These are phyloP conservation scores for Probosciger aterrimus DNA, from an alignment of 2,113 vertebrate species.

Conservation along the genomic window DNA sequence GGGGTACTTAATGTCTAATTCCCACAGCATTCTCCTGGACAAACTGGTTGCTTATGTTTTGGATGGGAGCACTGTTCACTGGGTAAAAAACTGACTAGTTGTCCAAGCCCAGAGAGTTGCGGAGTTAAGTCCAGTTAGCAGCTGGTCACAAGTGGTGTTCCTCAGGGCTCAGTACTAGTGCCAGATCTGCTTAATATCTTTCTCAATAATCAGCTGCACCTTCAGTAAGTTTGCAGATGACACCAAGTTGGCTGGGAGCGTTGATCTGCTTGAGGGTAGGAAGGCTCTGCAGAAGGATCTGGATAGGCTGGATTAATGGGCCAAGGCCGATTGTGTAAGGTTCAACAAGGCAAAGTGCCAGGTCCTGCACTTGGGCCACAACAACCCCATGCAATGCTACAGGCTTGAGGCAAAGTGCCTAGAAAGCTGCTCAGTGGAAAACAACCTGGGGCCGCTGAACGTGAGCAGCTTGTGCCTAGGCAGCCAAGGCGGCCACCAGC, in stretches of 20 bases:
- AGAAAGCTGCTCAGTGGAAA: rapidly evolving
- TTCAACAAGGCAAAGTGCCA: not conserved
- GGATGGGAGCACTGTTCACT: not conserved
- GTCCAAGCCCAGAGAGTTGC: not conserved
- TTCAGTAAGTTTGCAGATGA: not conserved
- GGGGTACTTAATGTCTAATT: not conserved
- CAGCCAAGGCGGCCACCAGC: not conserved
- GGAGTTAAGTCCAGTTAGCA: not conserved
- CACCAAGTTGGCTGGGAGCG: not conserved
- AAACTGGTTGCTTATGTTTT: not conserved
- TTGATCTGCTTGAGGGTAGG: not conserved
- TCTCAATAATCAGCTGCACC: not conserved
- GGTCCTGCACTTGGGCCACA: not conserved
- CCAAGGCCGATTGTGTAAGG: not conserved
- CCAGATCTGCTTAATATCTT: not conserved
- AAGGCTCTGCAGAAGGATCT: not conserved
- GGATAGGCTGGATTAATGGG: not conserved
- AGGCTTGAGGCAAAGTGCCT: not conserved
- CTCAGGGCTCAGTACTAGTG: not conserved
- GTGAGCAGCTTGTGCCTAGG: not conserved
- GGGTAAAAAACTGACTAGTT: not conserved
- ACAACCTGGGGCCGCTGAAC: not conserved
- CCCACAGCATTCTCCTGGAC: not conserved
- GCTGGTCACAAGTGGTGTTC: not conserved
- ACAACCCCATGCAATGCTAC: not conserved